Evolutionary conservation across 2,888 invertebrate genomes (phyloP).

Genomic region (Synergus umbraculus): DNA sequence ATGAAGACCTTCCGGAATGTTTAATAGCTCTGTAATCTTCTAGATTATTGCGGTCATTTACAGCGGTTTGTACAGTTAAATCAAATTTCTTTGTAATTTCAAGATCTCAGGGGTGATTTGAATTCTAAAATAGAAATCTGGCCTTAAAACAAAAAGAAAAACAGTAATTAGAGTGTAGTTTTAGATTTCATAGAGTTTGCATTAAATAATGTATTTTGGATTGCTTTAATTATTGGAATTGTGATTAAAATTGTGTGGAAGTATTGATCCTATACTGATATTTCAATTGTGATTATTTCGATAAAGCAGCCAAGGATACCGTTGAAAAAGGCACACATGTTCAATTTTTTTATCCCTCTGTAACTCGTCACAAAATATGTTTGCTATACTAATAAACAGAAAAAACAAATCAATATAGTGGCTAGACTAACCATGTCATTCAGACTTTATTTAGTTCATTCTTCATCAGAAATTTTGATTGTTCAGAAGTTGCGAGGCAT

Average conservation of each 20-base stretch:
- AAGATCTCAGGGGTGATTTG: neutral
- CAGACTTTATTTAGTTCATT: neutral
- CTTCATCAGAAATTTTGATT: neutral
- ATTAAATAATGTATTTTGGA: neutral
- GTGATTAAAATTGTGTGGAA: neutral
- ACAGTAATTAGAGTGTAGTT: neutral
- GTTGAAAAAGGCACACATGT: neutral
- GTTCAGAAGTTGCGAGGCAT: constrained; percentile 12
- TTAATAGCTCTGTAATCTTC: neutral
- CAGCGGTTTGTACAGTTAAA: neutral
- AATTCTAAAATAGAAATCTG: neutral
- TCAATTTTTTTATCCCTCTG: neutral
- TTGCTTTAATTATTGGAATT: neutral
- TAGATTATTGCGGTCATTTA: too few species aligned
- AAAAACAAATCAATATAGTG: too few species aligned
- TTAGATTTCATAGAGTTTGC: too few species aligned
- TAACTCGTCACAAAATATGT: neutral
- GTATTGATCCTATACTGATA: constrained; percentile 3
- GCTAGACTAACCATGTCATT: neutral
- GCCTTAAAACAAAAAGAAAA: neutral
- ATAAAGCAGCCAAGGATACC: neutral
- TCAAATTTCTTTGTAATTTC: neutral
- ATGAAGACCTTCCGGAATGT: neutral
- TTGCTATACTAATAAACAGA: too few species aligned
- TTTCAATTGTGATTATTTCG: neutral